Base-by-base conservation (phyloP, 2,888 invertebrate species). In the Ligdia adustata region DNA sequence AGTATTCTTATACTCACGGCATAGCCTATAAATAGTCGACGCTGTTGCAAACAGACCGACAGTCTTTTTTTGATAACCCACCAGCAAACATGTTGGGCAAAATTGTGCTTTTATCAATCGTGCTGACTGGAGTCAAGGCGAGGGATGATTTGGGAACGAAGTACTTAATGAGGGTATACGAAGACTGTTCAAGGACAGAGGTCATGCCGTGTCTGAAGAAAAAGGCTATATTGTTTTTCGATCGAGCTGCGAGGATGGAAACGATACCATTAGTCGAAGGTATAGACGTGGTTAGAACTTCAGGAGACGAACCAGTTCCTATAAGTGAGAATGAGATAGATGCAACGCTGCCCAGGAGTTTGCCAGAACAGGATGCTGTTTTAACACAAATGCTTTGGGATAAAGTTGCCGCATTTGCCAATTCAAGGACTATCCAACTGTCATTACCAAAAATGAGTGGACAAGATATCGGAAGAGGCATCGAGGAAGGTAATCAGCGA, bases 141-240 rank as follows among this genome's bases (percentile, higher is more conserved):
- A 75, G 66, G 46, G 86, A 85, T 44, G 88, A 90, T 56, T 80
- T 93, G 47, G 94, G 95, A 45, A 87, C 95, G 62, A 92, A 93
- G 50, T 92, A 94, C 31, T 79, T 94, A 3, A 84, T 93, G 65
- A 93, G 93, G 65, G 91, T 96, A 55, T 96, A 95, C 76, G 95
- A 96, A 62, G 96, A 96, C 64, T 96, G 96, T 70, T 92, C 92
- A 52, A 91, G 92, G 55, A 81, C 93, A 1, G 94, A 93, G 49
- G 88, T 96, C 39, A 85, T 94, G 39, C 93, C 94, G 13, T 96
- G 96, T 72, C 82, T 96, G 37, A 96, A 96, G 88, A 95, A 95
- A 79, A 96, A 95, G 72, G 95, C 95, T 0, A 93, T 96, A 45
- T 85, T 94, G 1, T 95, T 96, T 74, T 93, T 96, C 58, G 96